These are phyloP conservation scores for Epizoanthus ramosus DNA, from an alignment of 92 coral and sea anemone species.

Conservation along the genomic window DNA sequence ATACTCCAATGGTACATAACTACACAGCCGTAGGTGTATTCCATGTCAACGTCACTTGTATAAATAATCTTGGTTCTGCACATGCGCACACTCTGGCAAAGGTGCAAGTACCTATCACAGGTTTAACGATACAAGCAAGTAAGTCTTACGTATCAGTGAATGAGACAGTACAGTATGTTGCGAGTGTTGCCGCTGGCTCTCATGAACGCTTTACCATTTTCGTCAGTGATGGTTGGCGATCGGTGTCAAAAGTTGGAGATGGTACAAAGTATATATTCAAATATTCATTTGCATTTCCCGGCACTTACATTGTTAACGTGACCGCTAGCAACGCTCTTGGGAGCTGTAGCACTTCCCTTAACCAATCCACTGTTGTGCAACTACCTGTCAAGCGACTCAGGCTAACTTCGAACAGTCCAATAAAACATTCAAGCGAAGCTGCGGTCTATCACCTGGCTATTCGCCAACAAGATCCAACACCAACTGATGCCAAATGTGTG, in stretches of 20 bases:
- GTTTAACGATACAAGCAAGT: conserved; percentile 34
- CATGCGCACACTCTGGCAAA: conserved; percentile 41
- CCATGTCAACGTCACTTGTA: conserved; percentile 60
- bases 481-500: conserved; percentile 54
- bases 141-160: conserved; percentile 19
- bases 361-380: conserved; percentile 56
- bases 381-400: conserved; percentile 38
- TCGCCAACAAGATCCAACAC: not conserved
- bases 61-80: conserved; percentile 52
- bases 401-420: conserved; percentile 37
- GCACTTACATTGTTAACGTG: conserved; percentile 42
- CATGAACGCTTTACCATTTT: conserved; percentile 35
- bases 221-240: conserved; percentile 36
- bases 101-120: conserved; percentile 55
- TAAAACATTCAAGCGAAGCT: conserved; percentile 14
- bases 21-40: conserved; percentile 55
- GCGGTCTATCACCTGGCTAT: conserved; percentile 24
- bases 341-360: not conserved
- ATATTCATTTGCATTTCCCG: conserved; percentile 41
- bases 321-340: conserved; percentile 53
- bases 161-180: conserved; percentile 31
- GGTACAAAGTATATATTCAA: conserved; percentile 34
- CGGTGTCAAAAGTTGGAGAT: not conserved
- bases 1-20: conserved; percentile 39
- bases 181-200: conserved; percentile 55